phyloP scores from a whole-genome alignment of 2,113 vertebrate genomes.

The Caranx melampygus region DNA sequence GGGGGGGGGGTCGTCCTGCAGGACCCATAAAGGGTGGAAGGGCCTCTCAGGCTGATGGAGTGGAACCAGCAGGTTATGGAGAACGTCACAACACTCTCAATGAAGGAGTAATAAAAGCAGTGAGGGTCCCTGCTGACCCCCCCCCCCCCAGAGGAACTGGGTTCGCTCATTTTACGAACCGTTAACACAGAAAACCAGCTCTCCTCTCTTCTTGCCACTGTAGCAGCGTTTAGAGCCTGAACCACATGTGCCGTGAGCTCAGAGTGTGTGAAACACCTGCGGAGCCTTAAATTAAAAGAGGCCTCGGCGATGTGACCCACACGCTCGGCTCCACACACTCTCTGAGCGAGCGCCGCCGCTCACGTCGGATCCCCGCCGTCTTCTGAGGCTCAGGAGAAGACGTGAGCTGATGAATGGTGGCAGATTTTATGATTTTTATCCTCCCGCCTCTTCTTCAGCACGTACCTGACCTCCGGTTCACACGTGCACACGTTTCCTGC shows the following conservation, averaged over 20 bases:
- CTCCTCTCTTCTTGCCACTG: too few species aligned
- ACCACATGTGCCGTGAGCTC: background rate
- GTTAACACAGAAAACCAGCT: too few species aligned
- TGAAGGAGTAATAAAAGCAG: too few species aligned
- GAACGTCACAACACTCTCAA: too few species aligned
- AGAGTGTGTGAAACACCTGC: slow-evolving; percentile 52
- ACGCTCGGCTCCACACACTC: slow-evolving; percentile 33
- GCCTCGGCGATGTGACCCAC: slow-evolving; percentile 36
- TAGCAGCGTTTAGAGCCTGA: background rate
- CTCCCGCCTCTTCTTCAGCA: slow-evolving; percentile 22
- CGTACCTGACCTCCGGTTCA: slow-evolving; percentile 4
- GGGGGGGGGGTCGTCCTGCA: too few species aligned
- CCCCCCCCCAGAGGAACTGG: too few species aligned
- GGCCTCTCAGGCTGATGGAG: too few species aligned
- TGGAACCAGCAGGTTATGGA: too few species aligned
- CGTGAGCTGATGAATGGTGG: slow-evolving; percentile 46
- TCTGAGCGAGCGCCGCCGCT: background rate
- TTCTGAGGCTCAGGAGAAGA: slow-evolving; percentile 10
- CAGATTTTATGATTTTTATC: slow-evolving; percentile 45
- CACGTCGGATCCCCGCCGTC: slow-evolving; percentile 30
- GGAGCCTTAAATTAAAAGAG: slow-evolving; percentile 40
- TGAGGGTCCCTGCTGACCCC: too few species aligned
- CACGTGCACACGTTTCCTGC: slow-evolving; percentile 13
- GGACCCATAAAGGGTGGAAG: too few species aligned
- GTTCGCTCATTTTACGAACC: too few species aligned